Percentiles rank a stretch among this genome's conserved stretches.
Evolutionary conservation across 2,888 invertebrate genomes (phyloP).

Genomic region (Sesia bembeciformis): DNA sequence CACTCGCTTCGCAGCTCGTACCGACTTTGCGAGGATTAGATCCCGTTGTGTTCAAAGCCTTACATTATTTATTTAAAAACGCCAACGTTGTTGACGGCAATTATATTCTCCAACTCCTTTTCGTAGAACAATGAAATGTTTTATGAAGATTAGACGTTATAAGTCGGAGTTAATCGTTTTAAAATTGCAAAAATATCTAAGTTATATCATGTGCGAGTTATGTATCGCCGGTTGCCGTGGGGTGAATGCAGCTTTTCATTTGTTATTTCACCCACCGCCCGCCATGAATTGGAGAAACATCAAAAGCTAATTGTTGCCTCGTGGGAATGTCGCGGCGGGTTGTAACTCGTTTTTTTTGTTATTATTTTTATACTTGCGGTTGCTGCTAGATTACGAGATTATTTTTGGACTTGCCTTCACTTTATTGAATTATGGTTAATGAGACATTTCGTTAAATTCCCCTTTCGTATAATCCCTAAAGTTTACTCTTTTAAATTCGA

Average conservation of each 20-base stretch:
- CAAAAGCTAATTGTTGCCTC: slow-evolving; percentile 39
- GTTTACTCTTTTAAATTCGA: background rate
- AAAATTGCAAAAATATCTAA: slow-evolving; percentile 3
- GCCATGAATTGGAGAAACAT: slow-evolving; percentile 24
- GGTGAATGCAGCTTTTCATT: background rate
- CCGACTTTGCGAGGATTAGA: slow-evolving; percentile 38
- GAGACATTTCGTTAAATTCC: slow-evolving; percentile 4
- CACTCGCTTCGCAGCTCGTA: slow-evolving; percentile 21
- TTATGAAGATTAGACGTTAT: background rate
- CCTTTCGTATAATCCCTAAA: slow-evolving; percentile 3
- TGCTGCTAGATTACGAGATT: slow-evolving; percentile 42
- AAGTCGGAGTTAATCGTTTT: slow-evolving; percentile 1
- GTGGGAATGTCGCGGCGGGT: slow-evolving; percentile 46
- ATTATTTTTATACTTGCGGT: slow-evolving; percentile 27
- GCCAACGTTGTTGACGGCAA: background rate
- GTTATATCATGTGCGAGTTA: background rate
- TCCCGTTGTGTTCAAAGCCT: slow-evolving; percentile 15
- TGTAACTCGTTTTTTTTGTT: slow-evolving; percentile 39
- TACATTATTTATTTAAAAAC: slow-evolving; percentile 14
- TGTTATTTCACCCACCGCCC: slow-evolving; percentile 1
- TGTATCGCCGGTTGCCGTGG: background rate
- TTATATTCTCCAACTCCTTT: background rate
- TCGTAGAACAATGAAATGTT: background rate
- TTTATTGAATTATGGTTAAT: slow-evolving; percentile 11
- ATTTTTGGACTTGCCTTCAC: slow-evolving; percentile 31